Percentiles rank a stretch among this genome's conserved stretches.
These are phyloP conservation scores for Chrysopa pallens DNA, from an alignment of 1,140 invertebrate species.

Conservation along the genomic window DNA sequence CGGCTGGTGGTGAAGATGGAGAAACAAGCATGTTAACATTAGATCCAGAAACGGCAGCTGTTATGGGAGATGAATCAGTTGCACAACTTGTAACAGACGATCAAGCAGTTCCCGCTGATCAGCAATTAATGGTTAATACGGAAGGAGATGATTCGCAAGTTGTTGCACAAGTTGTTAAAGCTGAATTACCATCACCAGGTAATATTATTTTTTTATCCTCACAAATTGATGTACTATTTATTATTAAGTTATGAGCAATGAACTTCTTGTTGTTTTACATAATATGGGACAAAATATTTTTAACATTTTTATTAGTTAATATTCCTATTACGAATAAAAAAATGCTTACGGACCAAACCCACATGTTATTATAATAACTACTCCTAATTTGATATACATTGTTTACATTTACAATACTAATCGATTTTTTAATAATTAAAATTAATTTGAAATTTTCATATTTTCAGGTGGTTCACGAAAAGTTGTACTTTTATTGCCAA, in stretches of 20 bases:
- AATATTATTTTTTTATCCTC: constrained; percentile 12
- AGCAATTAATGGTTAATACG: constrained; percentile 11
- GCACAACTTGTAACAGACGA: constrained; percentile 19
- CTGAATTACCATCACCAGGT: constrained; percentile 62
- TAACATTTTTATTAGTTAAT: too few relatives aligned
- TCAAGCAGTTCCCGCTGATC: constrained; percentile 10
- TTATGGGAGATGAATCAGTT: constrained; percentile 24
- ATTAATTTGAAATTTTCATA: constrained; percentile 5
- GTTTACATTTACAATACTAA: too few relatives aligned
- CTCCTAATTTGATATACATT: too few relatives aligned
- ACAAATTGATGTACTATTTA: background rate
- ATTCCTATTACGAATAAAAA: too few relatives aligned
- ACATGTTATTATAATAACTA: too few relatives aligned
- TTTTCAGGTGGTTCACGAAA: constrained; percentile 52
- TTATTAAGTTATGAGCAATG: background rate
- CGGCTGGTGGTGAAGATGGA: constrained; percentile 35
- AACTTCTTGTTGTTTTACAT: background rate
- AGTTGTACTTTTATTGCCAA: constrained; percentile 59
- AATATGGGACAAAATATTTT: too few relatives aligned
- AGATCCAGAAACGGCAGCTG: constrained; percentile 18
- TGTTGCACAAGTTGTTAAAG: constrained; percentile 64
- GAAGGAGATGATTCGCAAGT: constrained; percentile 38
- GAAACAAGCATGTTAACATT: constrained; percentile 26
- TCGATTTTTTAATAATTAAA: background rate
- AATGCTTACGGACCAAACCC: too few relatives aligned